Base-by-base conservation (phyloP, 2,797 vertebrate genomes). In the Avahi laniger region DNA sequence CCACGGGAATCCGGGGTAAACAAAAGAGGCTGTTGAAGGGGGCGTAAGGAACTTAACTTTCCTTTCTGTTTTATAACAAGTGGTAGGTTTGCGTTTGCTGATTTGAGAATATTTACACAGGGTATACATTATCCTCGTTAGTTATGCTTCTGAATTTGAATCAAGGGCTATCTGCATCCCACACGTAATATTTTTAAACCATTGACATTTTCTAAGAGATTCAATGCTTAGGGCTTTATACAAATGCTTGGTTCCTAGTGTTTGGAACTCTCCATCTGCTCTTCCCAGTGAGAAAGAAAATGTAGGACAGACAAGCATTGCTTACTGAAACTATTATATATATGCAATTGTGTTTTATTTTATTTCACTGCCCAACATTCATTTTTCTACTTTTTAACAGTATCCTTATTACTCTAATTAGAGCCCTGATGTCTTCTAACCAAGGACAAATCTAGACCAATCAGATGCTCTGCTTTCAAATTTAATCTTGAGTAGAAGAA, bases 271-370 rank as follows among this genome's bases (percentile, higher is more conserved):
- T 50, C 38, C 76, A 54, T 59, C 20, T 75, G 26, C 9, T 94
- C 26, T 76, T 96, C 41, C 41, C 12, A 63, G 48, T 50, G 41
- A 87, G 54, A 84, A 93, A 28, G 9, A 65, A 94, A 96, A 85
- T 12, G 1, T 8, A 35, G 41, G 11, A 7, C 38, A 80, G 46
- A 50, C 7, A 33, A 52, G 13, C 28, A 35, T 33, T 69, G 24
- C 9, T 95, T 54, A 50, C 12, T 12, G 26, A 94, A 83, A 82
- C 48, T 73, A 67, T 52, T 72, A 1, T 20, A 6, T 17, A 28
- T 20, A 28, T 20, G 28, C 13, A 35, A 7, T 6, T 24, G 5
- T n/a, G 48, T 57, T 67, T 61, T 41, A 7, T 81, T 90, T 30
- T 63, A 7, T 84, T 87, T 83, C 22, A 35, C 8, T 89, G 48